Conservation (phyloP, 2,797 vertebrate species). For the Chaetophractus vellerosus region DNA sequence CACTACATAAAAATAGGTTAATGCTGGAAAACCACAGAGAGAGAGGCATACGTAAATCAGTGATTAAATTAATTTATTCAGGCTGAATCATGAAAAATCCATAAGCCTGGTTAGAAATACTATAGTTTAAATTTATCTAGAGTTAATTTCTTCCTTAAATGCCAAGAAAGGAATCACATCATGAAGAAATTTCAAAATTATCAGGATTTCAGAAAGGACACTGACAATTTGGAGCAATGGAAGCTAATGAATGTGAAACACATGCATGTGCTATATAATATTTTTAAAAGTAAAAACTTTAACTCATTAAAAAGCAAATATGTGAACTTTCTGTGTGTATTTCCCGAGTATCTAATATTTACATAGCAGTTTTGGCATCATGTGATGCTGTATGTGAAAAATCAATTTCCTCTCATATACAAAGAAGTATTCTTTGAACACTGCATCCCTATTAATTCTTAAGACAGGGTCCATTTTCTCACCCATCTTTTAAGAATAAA, state of each 20-base stretch:
- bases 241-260: background rate
- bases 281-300: background rate
- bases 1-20: background rate
- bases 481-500: background rate
- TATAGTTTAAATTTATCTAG: background rate
- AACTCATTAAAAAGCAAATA: background rate
- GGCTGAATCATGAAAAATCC: background rate
- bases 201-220: conserved; percentile 13
- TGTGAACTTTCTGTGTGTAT: background rate
- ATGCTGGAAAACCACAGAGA: background rate
- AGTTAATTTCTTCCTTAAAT: conserved; percentile 23
- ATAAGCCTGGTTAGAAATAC: background rate
- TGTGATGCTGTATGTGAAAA: background rate
- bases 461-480: background rate
- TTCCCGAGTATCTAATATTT: background rate
- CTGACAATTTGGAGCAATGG: background rate
- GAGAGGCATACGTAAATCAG: background rate
- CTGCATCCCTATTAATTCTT: background rate
- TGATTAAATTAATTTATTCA: background rate
- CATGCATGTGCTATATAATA: too few relatives aligned
- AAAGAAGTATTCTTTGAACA: background rate
- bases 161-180: background rate
- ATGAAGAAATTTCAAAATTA: conserved; percentile 13
- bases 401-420: background rate
- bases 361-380: too few relatives aligned